A percentile compares a stretch with the other conserved stretches of the same genome.
Conservation (phyloP, 1,140 invertebrate genomes). For the Drosophila watanabei region DNA sequence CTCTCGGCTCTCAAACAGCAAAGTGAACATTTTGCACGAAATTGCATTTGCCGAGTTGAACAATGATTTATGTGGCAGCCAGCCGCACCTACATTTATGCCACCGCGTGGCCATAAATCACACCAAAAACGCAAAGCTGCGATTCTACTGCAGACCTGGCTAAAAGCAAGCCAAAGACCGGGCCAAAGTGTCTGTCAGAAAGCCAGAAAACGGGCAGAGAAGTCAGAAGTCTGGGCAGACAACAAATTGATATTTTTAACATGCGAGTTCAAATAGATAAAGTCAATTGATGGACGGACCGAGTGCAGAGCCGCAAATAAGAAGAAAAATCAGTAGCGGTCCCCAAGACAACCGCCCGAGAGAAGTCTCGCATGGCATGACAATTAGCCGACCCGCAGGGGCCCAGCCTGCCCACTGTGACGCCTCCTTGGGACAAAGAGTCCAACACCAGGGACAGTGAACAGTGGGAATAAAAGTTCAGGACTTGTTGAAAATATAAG, state of each 20-base stretch:
- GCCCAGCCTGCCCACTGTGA: slow-evolving; percentile 64
- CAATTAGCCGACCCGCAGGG: slow-evolving; percentile 72
- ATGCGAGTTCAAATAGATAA: slow-evolving; percentile 83
- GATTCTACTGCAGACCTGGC: slow-evolving; percentile 44
- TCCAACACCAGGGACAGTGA: slow-evolving; percentile 5
- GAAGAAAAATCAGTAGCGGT: slow-evolving; percentile 61
- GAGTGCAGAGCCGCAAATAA: slow-evolving; percentile 51
- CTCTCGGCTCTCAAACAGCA: not conserved
- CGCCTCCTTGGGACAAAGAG: slow-evolving; percentile 71
- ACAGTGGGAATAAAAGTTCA: slow-evolving; percentile 13
- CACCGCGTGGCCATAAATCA: slow-evolving; percentile 80
- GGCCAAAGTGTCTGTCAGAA: slow-evolving; percentile 58
- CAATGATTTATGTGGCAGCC: slow-evolving; percentile 78
- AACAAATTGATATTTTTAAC: slow-evolving; percentile 84
- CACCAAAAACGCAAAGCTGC: slow-evolving; percentile 77
- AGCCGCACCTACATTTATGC: slow-evolving; percentile 82
- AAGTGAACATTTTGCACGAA: slow-evolving; percentile 53
- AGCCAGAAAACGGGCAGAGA: slow-evolving; percentile 37
- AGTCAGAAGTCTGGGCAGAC: slow-evolving; percentile 68
- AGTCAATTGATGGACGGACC: slow-evolving; percentile 76
- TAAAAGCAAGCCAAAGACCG: slow-evolving; percentile 17
- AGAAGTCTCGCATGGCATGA: slow-evolving; percentile 76
- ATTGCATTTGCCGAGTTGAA: slow-evolving; percentile 66
- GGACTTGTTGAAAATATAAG: no score
- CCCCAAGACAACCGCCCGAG: slow-evolving; percentile 47